Evolutionary conservation across 2,797 vertebrate species (phyloP).

Genomic region (Crotalus adamanteus): DNA sequence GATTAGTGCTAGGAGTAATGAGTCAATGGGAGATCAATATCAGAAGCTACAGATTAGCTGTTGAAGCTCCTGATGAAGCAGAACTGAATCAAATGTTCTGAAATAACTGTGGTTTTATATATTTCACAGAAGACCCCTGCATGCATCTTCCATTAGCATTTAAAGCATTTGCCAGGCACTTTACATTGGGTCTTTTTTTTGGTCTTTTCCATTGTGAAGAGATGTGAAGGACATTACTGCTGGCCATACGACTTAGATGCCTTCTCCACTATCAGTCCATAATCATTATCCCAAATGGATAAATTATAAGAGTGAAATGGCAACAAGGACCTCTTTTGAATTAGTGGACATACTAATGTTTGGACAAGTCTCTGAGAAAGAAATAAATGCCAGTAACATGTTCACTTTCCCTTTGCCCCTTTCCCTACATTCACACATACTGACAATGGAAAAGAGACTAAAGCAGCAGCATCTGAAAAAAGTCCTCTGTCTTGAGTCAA

Average conservation of each 20-base stretch:
- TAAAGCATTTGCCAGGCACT: neutral
- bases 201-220: neutral
- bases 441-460: neutral
- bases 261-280: neutral
- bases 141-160: neutral
- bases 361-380: neutral
- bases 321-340: neutral
- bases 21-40: neutral
- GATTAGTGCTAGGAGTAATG: neutral
- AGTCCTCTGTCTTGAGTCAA: neutral
- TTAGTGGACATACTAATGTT: neutral
- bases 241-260: neutral
- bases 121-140: neutral
- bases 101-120: neutral
- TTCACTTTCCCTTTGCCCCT: neutral
- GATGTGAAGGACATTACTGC: accelerated
- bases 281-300: neutral
- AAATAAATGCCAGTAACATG: neutral
- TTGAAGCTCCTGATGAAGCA: neutral
- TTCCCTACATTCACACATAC: neutral
- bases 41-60: neutral
- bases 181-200: neutral
- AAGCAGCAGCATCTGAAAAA: neutral
- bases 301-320: neutral
- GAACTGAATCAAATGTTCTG: neutral